These are phyloP conservation scores for Monoplex corrugatus DNA, from an alignment of 2,888 invertebrate genomes.

Conservation along the genomic window DNA sequence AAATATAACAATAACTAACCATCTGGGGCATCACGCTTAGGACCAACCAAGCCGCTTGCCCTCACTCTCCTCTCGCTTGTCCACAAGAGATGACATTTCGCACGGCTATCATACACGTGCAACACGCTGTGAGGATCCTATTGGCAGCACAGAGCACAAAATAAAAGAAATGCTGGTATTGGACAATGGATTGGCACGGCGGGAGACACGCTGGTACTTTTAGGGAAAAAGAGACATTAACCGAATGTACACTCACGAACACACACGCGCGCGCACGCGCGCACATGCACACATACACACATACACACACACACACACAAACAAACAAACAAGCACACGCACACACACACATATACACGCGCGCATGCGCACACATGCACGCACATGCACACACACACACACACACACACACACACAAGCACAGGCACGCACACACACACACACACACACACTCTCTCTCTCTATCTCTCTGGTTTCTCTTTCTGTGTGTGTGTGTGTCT, in stretches of 20 bases:
- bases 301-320: background rate
- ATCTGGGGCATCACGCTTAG: too few species aligned
- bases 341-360: background rate
- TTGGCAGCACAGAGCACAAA: too few species aligned
- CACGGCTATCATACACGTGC: too few species aligned
- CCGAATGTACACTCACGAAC: background rate
- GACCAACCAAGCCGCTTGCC: too few species aligned
- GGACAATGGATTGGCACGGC: too few species aligned
- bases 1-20: too few species aligned
- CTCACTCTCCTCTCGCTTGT: too few species aligned
- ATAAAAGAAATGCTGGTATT: too few species aligned
- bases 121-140: too few species aligned
- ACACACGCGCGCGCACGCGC: background rate
- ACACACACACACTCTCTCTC: background rate
- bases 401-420: background rate
- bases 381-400: background rate
- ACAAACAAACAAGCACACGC: background rate
- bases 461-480: background rate
- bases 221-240: background rate
- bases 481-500: background rate
- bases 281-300: background rate
- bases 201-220: too few species aligned
- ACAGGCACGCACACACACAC: conserved; percentile 28
- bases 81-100: too few species aligned
- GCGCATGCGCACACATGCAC: background rate